Conservation (phyloP, 23 tunicate genomes). For the Clavelina lepadiformis region DNA sequence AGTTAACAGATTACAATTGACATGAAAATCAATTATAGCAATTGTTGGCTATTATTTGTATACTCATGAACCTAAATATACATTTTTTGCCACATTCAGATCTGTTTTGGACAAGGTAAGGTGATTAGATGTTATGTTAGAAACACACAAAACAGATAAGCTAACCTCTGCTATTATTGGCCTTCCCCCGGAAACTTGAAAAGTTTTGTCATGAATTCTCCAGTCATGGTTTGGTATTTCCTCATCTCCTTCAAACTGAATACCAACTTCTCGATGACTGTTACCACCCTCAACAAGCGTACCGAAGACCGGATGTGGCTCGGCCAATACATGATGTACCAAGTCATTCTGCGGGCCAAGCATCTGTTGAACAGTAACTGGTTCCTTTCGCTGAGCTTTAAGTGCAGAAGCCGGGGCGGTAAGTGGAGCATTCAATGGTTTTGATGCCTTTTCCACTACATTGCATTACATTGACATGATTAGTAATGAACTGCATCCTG, state of each 20-base stretch:
- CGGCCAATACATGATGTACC: conserved; percentile 33
- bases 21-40: too few species aligned
- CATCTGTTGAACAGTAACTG: conserved; percentile 70
- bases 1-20: too few species aligned
- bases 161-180: conserved; percentile 57
- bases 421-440: conserved; percentile 5
- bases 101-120: too few species aligned
- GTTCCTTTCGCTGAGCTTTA: conserved; percentile 27
- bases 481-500: too few species aligned
- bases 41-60: too few species aligned
- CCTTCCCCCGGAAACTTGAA: conserved; percentile 48
- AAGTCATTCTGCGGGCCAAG: conserved; percentile 42
- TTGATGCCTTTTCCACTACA: too few species aligned
- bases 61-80: too few species aligned
- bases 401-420: conserved; percentile 25
- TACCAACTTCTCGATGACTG: conserved; percentile 32
- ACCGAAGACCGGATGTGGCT: conserved; percentile 22
- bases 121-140: too few species aligned
- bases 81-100: too few species aligned
- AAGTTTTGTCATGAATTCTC: conserved; percentile 67
- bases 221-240: conserved; percentile 80
- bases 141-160: too few species aligned
- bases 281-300: conserved; percentile 1
- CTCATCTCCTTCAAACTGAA: conserved; percentile 32
- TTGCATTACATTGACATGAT: too few species aligned